Conservation (phyloP, 2,888 invertebrate species). For the Mythimna vitellina region DNA sequence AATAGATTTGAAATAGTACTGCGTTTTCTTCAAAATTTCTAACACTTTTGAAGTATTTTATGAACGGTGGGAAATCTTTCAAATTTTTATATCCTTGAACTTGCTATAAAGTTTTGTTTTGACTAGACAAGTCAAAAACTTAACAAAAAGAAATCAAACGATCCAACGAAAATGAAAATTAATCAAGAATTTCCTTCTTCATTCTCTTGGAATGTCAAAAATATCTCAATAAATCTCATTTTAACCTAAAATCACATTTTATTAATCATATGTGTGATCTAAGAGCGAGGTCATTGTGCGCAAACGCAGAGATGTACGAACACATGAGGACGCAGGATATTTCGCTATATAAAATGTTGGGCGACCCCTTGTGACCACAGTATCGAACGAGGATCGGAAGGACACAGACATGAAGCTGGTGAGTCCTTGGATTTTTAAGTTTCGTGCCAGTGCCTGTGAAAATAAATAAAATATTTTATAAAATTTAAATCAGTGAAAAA, state of each 20-base stretch:
- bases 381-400: conserved; percentile 83
- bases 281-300: conserved; percentile 85
- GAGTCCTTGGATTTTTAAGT: conserved; percentile 81
- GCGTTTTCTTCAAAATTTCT: not conserved
- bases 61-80: not conserved
- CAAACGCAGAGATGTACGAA: conserved; percentile 76
- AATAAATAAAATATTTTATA: conserved; percentile 28
- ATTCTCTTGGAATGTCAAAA: conserved; percentile 14
- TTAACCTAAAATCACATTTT: conserved; percentile 63
- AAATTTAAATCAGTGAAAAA: conserved; percentile 36
- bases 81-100: conserved; percentile 11
- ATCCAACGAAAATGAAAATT: conserved; percentile 8
- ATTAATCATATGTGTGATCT: conserved; percentile 70
- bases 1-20: conserved; percentile 18
- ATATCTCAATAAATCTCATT: conserved; percentile 42
- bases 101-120: conserved; percentile 5
- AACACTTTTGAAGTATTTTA: not conserved
- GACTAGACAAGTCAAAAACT: not conserved
- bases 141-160: not conserved
- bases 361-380: conserved; percentile 83
- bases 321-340: conserved; percentile 82
- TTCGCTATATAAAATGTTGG: conserved; percentile 84
- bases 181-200: conserved; percentile 13
- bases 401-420: conserved; percentile 88
- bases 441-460: conserved; percentile 68